A percentile compares a stretch with the other conserved stretches of the same genome.
Conservation (phyloP, 2,888 invertebrate species). For the Orgyia antiqua region DNA sequence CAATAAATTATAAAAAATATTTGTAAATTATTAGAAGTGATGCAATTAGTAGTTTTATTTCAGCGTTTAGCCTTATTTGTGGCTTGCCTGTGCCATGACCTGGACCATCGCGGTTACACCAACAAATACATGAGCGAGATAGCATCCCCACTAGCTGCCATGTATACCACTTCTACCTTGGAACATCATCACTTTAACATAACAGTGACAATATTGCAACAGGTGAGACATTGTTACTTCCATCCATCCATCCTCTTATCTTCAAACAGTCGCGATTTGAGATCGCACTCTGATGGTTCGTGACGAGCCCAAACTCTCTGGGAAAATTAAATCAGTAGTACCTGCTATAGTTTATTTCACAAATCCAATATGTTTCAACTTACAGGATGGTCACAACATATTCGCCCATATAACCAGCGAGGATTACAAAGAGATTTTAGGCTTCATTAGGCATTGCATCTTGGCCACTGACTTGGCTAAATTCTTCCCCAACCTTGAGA, state of each 20-base stretch:
- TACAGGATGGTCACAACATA: constrained; percentile 91
- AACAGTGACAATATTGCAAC: constrained; percentile 90
- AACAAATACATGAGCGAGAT: constrained; percentile 92
- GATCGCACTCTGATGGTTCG: too few relatives aligned
- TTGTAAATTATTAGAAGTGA: too few relatives aligned
- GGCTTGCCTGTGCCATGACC: constrained; percentile 89
- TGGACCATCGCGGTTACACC: constrained; percentile 92
- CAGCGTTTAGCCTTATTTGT: constrained; percentile 88
- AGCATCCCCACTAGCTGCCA: constrained; percentile 88
- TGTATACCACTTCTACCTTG: constrained; percentile 91
- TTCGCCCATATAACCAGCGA: constrained; percentile 83
- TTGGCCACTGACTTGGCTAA: constrained; percentile 90
- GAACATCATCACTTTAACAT: constrained; percentile 95
- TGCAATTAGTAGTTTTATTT: too few relatives aligned
- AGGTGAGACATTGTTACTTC: constrained; percentile 68
- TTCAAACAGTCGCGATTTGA: too few relatives aligned
- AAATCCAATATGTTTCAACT: constrained; percentile 9
- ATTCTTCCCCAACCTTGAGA: constrained; percentile 87
- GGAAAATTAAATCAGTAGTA: too few relatives aligned
- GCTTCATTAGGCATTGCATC: constrained; percentile 88
- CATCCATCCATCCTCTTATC: too few relatives aligned
- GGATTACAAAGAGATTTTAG: constrained; percentile 87
- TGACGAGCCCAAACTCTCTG: too few relatives aligned
- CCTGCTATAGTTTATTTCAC: too few relatives aligned
- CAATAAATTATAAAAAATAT: too few relatives aligned